Evolutionary conservation across 2,113 vertebrate genomes (phyloP).

Genomic region (Myiozetetes cayanensis): DNA sequence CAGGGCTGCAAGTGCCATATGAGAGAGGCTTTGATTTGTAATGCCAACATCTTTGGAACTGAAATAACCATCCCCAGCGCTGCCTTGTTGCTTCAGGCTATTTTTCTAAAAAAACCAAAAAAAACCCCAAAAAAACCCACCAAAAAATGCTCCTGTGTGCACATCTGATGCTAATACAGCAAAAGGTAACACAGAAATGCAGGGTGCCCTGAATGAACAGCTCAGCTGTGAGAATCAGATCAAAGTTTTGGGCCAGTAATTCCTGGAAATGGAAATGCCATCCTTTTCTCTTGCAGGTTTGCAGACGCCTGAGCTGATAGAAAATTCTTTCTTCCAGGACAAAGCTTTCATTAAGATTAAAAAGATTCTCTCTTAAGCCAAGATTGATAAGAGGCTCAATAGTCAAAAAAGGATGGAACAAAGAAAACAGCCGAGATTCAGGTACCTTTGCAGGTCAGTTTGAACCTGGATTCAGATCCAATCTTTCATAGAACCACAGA

Average conservation of each 20-base stretch:
- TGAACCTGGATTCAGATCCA: neutral
- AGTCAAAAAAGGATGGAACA: neutral
- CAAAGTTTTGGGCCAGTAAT: slow-evolving; percentile 65
- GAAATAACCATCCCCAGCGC: neutral
- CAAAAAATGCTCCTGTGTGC: neutral
- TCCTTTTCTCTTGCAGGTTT: slow-evolving; percentile 54
- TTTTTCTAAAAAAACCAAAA: neutral
- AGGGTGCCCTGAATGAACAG: slow-evolving; percentile 63
- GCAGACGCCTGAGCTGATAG: slow-evolving; percentile 18
- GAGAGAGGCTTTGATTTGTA: slow-evolving; percentile 7
- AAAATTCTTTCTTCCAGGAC: slow-evolving; percentile 17
- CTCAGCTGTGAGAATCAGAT: slow-evolving; percentile 64
- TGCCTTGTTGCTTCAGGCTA: slow-evolving; percentile 31
- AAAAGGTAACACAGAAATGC: slow-evolving; percentile 1
- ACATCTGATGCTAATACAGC: slow-evolving; percentile 75
- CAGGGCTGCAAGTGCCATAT: neutral
- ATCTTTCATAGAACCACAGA: neutral
- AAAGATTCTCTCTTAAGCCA: neutral
- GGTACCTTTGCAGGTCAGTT: neutral
- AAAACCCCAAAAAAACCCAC: no score
- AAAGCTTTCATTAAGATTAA: neutral
- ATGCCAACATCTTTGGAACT: neutral
- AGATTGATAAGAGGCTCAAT: neutral
- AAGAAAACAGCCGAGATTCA: neutral
- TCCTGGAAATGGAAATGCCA: slow-evolving; percentile 62